phyloP scores from a whole-genome alignment of 2,797 vertebrate species.

The Tapera naevia region DNA sequence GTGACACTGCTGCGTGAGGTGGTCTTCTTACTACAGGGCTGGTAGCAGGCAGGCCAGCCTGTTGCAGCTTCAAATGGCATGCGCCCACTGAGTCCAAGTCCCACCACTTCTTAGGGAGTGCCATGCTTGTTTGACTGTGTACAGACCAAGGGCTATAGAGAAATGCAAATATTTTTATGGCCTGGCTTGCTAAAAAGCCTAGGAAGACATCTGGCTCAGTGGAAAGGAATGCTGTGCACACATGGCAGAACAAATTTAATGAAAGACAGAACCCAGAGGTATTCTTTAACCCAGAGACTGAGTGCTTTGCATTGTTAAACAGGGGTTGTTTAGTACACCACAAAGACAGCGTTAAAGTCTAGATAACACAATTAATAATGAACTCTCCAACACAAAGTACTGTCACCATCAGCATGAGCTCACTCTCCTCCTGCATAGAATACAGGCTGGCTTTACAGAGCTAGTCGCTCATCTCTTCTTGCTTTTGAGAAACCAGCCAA shows the following conservation, averaged over 20 bases:
- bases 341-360: background rate
- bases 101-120: background rate
- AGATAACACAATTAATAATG: constrained; percentile 20
- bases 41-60: background rate
- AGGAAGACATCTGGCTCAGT: background rate
- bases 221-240: constrained; percentile 42
- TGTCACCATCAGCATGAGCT: background rate
- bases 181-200: constrained; percentile 23
- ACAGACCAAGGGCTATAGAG: background rate
- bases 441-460: background rate
- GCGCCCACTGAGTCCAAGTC: background rate
- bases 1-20: background rate
- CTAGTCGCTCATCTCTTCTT: background rate
- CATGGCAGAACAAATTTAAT: constrained; percentile 13
- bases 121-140: background rate
- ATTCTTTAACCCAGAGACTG: background rate
- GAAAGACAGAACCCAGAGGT: constrained; percentile 26
- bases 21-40: background rate
- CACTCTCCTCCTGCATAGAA: background rate
- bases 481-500: background rate
- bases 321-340: background rate
- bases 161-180: constrained; percentile 62
- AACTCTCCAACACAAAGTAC: background rate
- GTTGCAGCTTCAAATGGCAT: background rate
- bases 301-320: background rate